Conservation (phyloP, 2,888 invertebrate species). For the Cremastinae sp. region DNA sequence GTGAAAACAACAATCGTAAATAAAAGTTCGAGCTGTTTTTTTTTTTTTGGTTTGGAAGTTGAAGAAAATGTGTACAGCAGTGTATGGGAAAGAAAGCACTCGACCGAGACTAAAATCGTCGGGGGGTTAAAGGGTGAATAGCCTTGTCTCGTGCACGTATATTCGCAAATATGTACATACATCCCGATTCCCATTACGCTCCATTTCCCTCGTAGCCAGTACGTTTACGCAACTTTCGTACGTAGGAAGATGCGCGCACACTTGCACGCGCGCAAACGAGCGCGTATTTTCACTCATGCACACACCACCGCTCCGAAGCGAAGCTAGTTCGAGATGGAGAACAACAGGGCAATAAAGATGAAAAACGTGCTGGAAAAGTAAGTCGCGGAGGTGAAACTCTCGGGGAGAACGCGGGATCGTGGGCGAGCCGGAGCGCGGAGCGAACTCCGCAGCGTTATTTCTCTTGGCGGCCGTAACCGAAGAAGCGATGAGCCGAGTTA, state of each 20-base stretch:
- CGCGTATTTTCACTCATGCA: not conserved
- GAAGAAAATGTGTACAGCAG: conserved; percentile 15
- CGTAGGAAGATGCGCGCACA: not conserved
- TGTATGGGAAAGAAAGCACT: conserved; percentile 16
- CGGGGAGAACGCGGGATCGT: conserved; percentile 15
- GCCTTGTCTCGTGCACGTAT: not conserved
- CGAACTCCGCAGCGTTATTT: conserved; percentile 71
- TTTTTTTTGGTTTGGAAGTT: conserved; percentile 11
- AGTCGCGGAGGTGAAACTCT: conserved; percentile 31
- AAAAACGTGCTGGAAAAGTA: conserved; percentile 41
- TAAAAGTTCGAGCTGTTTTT: conserved; percentile 11
- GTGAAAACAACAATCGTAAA: conserved; percentile 38
- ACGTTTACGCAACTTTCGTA: conserved; percentile 32
- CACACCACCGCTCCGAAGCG: conserved; percentile 8
- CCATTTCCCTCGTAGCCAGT: conserved; percentile 18
- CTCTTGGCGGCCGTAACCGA: conserved; percentile 71
- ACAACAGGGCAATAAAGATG: conserved; percentile 62
- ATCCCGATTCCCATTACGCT: conserved; percentile 15
- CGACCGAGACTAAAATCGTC: conserved; percentile 25
- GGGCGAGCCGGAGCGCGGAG: conserved; percentile 19
- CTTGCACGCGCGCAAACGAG: not conserved
- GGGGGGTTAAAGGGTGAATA: conserved; percentile 41
- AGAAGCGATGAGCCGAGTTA: conserved; percentile 64
- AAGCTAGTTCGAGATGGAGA: conserved; percentile 48
- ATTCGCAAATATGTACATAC: conserved; percentile 1